Evolutionary conservation across 2,888 invertebrate species (phyloP).

Genomic region (Athetis lepigone): DNA sequence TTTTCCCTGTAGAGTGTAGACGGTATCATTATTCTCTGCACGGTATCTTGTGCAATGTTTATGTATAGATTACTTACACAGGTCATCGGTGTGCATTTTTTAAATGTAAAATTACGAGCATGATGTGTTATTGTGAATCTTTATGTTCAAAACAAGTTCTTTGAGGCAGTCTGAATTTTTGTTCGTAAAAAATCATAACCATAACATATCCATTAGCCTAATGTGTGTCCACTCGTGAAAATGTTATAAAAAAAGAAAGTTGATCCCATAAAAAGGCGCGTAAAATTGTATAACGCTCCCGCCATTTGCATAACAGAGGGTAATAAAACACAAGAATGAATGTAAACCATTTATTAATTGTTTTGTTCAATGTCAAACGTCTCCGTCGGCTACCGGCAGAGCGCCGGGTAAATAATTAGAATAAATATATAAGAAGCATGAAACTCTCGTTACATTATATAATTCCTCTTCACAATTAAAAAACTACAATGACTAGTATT

Average conservation of each 20-base stretch:
- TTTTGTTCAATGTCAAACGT: constrained; percentile 69
- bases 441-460: constrained; percentile 73
- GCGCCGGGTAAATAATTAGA: constrained; percentile 65
- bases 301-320: background rate
- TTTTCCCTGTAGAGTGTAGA: no score
- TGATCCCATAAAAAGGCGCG: background rate
- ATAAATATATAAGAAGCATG: constrained; percentile 81
- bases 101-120: no score
- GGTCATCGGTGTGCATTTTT: no score
- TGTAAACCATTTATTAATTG: constrained; percentile 83
- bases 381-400: constrained; percentile 52
- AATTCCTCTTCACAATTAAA: constrained; percentile 73
- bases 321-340: constrained; percentile 70
- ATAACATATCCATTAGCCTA: background rate
- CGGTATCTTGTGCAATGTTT: no score
- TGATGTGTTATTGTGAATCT: no score
- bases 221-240: background rate
- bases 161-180: no score
- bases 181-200: no score
- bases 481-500: constrained; percentile 79
- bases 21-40: no score
- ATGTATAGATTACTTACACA: no score
- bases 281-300: background rate
- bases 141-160: no score
- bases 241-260: background rate